A percentile compares a stretch with the other conserved stretches of the same genome.
These are phyloP conservation scores for Porphyrio hochstetteri DNA, from an alignment of 2,113 vertebrate genomes.

Conservation along the genomic window DNA sequence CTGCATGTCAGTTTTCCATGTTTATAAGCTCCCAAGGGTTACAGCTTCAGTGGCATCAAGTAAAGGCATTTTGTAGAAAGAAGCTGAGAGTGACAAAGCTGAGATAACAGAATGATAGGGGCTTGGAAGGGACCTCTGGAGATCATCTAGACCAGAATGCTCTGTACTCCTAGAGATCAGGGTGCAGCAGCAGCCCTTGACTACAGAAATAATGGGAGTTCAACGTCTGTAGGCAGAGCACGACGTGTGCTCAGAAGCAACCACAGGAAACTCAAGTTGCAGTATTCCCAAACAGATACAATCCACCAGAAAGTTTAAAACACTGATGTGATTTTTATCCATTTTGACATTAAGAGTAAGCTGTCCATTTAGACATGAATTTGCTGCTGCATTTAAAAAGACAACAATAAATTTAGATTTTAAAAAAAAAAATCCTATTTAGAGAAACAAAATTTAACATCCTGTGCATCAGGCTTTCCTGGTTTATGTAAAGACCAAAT, in stretches of 20 bases:
- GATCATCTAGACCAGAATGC: background rate
- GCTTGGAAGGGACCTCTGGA: no score
- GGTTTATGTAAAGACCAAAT: background rate
- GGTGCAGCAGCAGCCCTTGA: background rate
- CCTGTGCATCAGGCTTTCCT: background rate
- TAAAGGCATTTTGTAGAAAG: background rate
- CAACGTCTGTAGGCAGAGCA: background rate
- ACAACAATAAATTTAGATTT: background rate
- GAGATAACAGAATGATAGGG: background rate
- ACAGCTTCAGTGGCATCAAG: background rate
- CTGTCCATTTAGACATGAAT: background rate
- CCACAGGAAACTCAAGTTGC: background rate
- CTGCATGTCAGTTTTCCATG: background rate
- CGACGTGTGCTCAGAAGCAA: rapidly evolving
- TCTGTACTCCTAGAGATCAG: background rate
- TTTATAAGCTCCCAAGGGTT: background rate
- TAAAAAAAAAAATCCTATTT: background rate
- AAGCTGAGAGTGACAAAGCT: background rate
- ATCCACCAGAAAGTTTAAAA: background rate
- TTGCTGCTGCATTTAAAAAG: background rate
- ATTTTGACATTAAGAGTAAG: background rate
- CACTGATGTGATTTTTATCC: background rate
- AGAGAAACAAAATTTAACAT: background rate
- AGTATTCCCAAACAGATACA: background rate
- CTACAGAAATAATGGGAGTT: background rate